Base-by-base conservation (phyloP, 2,797 vertebrate species). In the Danionella dracula region DNA sequence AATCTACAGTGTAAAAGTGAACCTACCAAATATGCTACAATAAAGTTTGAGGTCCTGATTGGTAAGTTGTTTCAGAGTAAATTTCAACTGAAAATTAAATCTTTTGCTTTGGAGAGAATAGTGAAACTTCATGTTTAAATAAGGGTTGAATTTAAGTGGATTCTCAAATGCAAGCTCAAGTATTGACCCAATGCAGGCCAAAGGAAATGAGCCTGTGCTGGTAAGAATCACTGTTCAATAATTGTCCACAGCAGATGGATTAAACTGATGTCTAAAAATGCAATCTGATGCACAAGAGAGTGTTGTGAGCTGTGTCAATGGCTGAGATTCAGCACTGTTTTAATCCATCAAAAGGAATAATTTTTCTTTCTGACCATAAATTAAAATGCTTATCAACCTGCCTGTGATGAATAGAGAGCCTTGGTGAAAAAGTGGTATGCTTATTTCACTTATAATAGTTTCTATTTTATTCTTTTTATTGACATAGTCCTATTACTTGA, bases 141-240 rank as follows among this genome's bases (percentile, higher is more conserved):
- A 55, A 66, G 67, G 54, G 48, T 45, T 59, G 70, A 66, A 74
- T 57, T 20, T 17, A 27, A 74, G 29, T 29, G 57, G 51, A 44
- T 31, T 16, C 21, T 31, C 10, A 1, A 17, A 8, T 21, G 62
- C 17, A 31, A 13, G 35, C 34, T 31, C 44, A 29, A 32, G 16
- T 50, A 42, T 59, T 59, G 44, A 54, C 35, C 19, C 48, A 70
- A 29, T 46, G 48, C 48, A 56, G 45, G 45, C 45, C 53, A 57
- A 54, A 64, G 40, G 38, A 62, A 63, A 59, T 69, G 3, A 64
- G 63, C 59, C 41, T 19, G 11, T 23, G 46, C 35, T 8, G n/a
- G 31, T 41, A 10, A 51, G 55, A 67, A 64, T 57, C 63, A 72
- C 20, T 44, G 60, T 41, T 23, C 10, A 54, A 40, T 67, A 62